Percentiles rank a stretch among this genome's conserved stretches.
Evolutionary conservation across 2,888 invertebrate species (phyloP).

Genomic region (Portevinia maculata): DNA sequence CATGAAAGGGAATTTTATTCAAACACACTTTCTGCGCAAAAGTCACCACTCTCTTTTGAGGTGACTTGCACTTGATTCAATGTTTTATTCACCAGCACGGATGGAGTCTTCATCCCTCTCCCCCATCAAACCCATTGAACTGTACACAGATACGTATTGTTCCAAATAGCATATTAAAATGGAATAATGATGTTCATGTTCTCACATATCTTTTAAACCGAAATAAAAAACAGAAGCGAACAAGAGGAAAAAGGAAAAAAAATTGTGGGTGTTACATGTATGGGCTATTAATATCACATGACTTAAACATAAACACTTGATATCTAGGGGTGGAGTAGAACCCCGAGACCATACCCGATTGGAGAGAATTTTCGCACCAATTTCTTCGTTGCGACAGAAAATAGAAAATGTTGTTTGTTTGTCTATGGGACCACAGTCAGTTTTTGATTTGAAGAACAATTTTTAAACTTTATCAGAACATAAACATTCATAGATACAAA

Average conservation of each 20-base stretch:
- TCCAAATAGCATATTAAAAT: slow-evolving; percentile 65
- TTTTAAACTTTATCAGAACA: too few species aligned
- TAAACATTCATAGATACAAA: not conserved
- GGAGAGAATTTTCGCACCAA: slow-evolving; percentile 73
- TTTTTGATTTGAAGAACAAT: slow-evolving; percentile 48
- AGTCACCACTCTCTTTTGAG: slow-evolving; percentile 48
- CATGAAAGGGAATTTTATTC: slow-evolving; percentile 29
- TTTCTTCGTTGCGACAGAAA: slow-evolving; percentile 65
- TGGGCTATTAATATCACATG: slow-evolving; percentile 74
- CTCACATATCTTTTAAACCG: slow-evolving; percentile 9
- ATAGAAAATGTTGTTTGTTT: slow-evolving; percentile 36
- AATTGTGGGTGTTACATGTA: slow-evolving; percentile 74
- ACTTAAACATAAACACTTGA: slow-evolving; percentile 74
- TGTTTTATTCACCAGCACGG: slow-evolving; percentile 18
- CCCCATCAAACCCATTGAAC: not conserved
- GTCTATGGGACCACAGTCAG: slow-evolving; percentile 8
- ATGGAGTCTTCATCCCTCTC: slow-evolving; percentile 24
- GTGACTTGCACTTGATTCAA: slow-evolving; percentile 37
- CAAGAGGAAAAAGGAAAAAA: slow-evolving; percentile 36
- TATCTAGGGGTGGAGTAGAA: slow-evolving; percentile 71
- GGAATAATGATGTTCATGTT: slow-evolving; percentile 71
- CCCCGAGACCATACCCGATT: slow-evolving; percentile 62
- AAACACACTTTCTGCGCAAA: slow-evolving; percentile 49
- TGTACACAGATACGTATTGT: slow-evolving; percentile 31
- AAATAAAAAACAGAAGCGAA: slow-evolving; percentile 25